phyloP scores from a whole-genome alignment of 2,797 vertebrate genomes.

The Delichon dasypus region DNA sequence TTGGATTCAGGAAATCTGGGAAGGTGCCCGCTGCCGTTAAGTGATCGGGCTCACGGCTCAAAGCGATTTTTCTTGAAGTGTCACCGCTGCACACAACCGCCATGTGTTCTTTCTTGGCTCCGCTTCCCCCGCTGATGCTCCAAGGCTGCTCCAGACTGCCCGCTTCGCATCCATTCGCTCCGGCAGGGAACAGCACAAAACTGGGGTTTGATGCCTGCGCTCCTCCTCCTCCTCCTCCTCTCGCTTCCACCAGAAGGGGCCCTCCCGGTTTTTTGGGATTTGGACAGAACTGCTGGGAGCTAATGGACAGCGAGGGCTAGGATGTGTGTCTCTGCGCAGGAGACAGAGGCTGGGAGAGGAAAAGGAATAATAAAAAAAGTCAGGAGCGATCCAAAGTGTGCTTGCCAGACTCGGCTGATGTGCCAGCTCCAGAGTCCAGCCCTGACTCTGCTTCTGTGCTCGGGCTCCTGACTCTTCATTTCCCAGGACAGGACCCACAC shows the following conservation, averaged over 20 bases:
- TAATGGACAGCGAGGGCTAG: not conserved
- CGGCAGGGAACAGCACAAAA: not conserved
- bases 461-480: not conserved
- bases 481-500: not conserved
- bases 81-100: conserved; percentile 66
- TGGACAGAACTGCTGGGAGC: not conserved
- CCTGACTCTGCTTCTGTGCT: not conserved
- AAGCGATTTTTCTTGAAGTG: conserved; percentile 75
- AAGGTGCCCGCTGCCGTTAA: conserved; percentile 59
- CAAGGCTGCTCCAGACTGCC: conserved; percentile 19
- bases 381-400: not conserved
- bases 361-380: not conserved
- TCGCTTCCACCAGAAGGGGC: not conserved
- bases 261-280: not conserved
- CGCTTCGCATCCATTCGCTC: not conserved
- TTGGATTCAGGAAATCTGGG: conserved; percentile 67
- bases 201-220: not conserved
- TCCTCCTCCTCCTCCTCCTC: not conserved
- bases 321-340: not conserved
- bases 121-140: not conserved
- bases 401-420: not conserved
- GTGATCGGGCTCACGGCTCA: conserved; percentile 62
- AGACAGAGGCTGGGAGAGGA: not conserved
- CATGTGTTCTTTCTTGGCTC: conserved; percentile 73
- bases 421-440: not conserved